Evolutionary conservation across 2,888 invertebrate species (phyloP), one percentile per base, ranked within the genome.

Genomic region (Mallateleia sp.): DNA sequence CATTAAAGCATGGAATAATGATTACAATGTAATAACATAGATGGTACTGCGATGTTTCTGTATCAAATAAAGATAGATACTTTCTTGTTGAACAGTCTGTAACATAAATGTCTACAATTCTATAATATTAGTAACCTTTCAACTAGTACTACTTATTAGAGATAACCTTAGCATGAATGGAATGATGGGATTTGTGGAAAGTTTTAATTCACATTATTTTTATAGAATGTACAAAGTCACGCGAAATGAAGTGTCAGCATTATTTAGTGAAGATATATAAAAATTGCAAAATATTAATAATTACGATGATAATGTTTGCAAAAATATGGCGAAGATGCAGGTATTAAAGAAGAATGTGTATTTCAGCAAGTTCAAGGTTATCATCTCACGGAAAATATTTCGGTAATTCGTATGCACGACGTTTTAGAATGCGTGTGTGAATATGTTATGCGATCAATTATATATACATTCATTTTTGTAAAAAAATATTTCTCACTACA

Each of bases 361-460:
- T 71, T 71, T 25, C 71, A 71, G 15, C 2, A 28, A 38, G 71
- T 71, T 25, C 0, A 54, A 6, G 56, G 71, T 25, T 71, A 71
- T 42, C 71, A 71, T 56, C 20, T 71, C 6, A 71, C 71, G n/a
- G 71, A 56, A 56, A 71, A 56, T 24, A 34, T 71, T 56, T 71
- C 71, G 11, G 71, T 71, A 15, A 56, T 56, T 11, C 42, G 54
- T 18, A 71, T 71, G 71, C 71, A 71, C 18, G 71, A 71, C 11
- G 15, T 32, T 24, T 15, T 69, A 54, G 54, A 69, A 54, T n/a
- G n/a, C n/a, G n/a, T 38, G 69, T 32, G 64, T 64, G 25, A 67
- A 15, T 67, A 52, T 20, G 25, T n/a, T 7, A 67, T 67, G 67
- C 50, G 25, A n/a, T 24, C 20, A 15, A 24, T 67, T n/a, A 69